Evolutionary conservation across 2,888 invertebrate genomes (phyloP).

Genomic region (Lampropteryx suffumata): DNA sequence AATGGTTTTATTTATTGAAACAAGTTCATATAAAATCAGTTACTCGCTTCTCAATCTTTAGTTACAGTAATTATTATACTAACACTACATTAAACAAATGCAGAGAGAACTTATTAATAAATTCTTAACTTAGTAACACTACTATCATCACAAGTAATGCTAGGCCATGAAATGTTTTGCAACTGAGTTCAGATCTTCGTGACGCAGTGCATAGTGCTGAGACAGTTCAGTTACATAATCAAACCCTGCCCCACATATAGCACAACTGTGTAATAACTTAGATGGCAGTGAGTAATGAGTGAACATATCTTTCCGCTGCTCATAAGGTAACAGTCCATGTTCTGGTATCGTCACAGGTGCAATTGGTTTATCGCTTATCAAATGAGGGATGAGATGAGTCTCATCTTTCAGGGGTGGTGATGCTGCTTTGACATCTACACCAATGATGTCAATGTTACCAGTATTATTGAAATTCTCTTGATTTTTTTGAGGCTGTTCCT

Average conservation of each 20-base stretch:
- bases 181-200: constrained; percentile 49
- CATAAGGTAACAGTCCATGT: constrained; percentile 42
- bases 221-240: constrained; percentile 56
- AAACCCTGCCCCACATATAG: constrained; percentile 63
- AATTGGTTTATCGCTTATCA: constrained; percentile 47
- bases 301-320: constrained; percentile 51
- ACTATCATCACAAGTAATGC: not conserved
- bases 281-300: constrained; percentile 40
- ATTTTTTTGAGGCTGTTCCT: constrained; percentile 34
- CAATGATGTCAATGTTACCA: constrained; percentile 64
- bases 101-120: not conserved
- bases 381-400: constrained; percentile 52
- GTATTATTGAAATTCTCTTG: constrained; percentile 25
- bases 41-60: not conserved
- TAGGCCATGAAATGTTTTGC: constrained; percentile 33
- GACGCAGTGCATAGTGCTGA: constrained; percentile 60
- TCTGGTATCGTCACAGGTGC: constrained; percentile 42
- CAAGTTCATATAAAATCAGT: constrained; percentile 5
- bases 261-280: constrained; percentile 48
- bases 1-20: constrained; percentile 13
- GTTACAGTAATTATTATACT: no score
- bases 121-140: no score
- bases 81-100: no score
- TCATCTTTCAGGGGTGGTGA: constrained; percentile 49
- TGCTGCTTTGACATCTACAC: constrained; percentile 61